Percentiles rank a stretch among this genome's conserved stretches.
phyloP scores from a whole-genome alignment of 2,797 vertebrate genomes.

The Macropodus opercularis region DNA sequence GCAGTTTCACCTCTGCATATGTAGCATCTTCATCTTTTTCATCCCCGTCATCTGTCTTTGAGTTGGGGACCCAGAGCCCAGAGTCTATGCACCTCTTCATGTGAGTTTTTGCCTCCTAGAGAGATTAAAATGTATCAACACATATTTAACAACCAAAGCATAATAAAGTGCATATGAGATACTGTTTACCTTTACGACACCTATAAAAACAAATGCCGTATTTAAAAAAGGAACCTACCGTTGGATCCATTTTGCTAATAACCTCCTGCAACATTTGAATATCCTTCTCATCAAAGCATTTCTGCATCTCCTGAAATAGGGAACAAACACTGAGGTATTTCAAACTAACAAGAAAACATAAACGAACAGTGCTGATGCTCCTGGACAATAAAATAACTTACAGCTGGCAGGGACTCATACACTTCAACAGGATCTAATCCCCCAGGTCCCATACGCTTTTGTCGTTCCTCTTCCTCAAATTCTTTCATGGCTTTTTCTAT shows the following conservation, averaged over 20 bases:
- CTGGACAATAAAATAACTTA: slow-evolving; percentile 54
- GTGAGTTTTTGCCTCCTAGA: slow-evolving; percentile 87
- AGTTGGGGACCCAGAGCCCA: slow-evolving; percentile 94
- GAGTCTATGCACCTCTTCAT: slow-evolving; percentile 96
- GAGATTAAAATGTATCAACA: not conserved
- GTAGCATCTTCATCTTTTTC: slow-evolving; percentile 73
- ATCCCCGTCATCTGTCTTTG: slow-evolving; percentile 80
- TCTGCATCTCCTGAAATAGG: slow-evolving; percentile 88
- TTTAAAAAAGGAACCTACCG: slow-evolving; percentile 73
- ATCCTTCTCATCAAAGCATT: slow-evolving; percentile 94
- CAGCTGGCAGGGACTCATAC: slow-evolving; percentile 87
- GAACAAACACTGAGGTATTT: slow-evolving; percentile 1
- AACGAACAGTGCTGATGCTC: not conserved
- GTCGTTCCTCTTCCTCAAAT: slow-evolving; percentile 90
- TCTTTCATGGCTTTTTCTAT: slow-evolving; percentile 93
- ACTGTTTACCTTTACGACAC: not conserved
- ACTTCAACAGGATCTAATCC: slow-evolving; percentile 93
- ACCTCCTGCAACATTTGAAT: slow-evolving; percentile 91
- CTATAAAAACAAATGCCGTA: no score
- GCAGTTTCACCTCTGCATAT: slow-evolving; percentile 76
- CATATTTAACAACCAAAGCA: not conserved
- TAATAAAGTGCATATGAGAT: not conserved
- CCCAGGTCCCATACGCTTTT: slow-evolving; percentile 90
- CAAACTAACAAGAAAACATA: not conserved
- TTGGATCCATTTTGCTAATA: slow-evolving; percentile 94